Base-by-base conservation (phyloP, 2,888 invertebrate genomes). In the Mythimna ferrago region DNA sequence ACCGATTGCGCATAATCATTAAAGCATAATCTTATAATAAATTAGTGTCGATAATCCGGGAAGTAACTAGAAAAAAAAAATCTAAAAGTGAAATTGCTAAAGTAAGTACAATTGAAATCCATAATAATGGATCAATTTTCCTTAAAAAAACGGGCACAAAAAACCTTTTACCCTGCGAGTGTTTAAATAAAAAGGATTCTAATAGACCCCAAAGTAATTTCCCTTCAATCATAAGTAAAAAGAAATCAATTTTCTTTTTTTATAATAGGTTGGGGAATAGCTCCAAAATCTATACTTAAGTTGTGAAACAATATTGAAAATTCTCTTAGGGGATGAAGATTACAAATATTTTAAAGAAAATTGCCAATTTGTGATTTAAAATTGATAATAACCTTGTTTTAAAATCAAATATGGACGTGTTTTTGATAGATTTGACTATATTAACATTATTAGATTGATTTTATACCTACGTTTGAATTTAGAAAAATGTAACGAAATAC, bases 211-310 rank as follows among this genome's bases (percentile, higher is more conserved):
- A 76, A 76, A 83, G 82, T 82, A 77, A 82, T 76, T 80, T 69
- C 66, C 54, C 60, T 48, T 71, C 74, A 82, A 80, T 81, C 79
- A 76, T 73, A 70, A 69, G 68, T 74, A 60, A 76, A 84, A 80
- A 81, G 82, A 67, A 84, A 84, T 82, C 76, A 82, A 82, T 80
- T 80, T 76, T 80, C 76, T 72, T 81, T 75, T 26, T 80, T 78
- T 73, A 73, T 76, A 81, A 77, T 76, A 72, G 63, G 41, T 58
- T 66, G 51, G 48, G 62, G 69, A 70, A 72, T 84, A 71, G 56
- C 71, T 75, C 51, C 38, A 56, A 69, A 70, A 67, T 77, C 56
- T 62, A 73, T 70, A 70, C 76, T 71, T 73, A 71, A 73, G 67
- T 56, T 67, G 44, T 54, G 65, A 65, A 80, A 73, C 57, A 77